These are phyloP conservation scores for Micronisus gabar DNA, from an alignment of 2,113 vertebrate species.

Conservation along the genomic window DNA sequence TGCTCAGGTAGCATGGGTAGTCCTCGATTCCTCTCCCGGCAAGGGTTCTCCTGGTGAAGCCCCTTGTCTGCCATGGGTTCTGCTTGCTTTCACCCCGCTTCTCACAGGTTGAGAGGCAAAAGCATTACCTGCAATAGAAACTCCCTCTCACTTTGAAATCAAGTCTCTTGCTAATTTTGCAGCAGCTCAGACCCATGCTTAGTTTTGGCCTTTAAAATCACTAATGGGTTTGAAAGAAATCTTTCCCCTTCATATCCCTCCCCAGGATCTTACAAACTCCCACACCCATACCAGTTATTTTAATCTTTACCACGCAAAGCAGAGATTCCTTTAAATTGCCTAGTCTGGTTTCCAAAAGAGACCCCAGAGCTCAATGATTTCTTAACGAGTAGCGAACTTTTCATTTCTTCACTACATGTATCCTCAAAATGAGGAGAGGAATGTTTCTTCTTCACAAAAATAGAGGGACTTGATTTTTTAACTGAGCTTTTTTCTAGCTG, in stretches of 20 bases:
- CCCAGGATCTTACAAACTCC: slow-evolving; percentile 23
- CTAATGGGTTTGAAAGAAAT: slow-evolving; percentile 26
- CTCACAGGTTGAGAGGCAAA: slow-evolving; percentile 63
- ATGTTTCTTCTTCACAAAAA: background rate
- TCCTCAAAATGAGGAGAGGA: slow-evolving; percentile 26
- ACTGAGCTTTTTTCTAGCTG: slow-evolving; percentile 2
- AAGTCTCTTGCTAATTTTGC: slow-evolving; percentile 48
- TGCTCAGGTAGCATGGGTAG: slow-evolving; percentile 83
- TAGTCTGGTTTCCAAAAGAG: slow-evolving; percentile 36
- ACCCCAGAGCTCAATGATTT: slow-evolving; percentile 44
- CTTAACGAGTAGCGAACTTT: slow-evolving; percentile 37
- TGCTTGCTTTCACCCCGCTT: slow-evolving; percentile 68
- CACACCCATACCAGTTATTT: slow-evolving; percentile 1
- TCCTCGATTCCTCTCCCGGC: slow-evolving; percentile 72
- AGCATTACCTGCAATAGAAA: slow-evolving; percentile 56
- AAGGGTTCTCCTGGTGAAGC: slow-evolving; percentile 71
- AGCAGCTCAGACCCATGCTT: slow-evolving; percentile 23
- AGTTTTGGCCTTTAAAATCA: slow-evolving; percentile 56
- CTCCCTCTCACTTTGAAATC: slow-evolving; percentile 50
- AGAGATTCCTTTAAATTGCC: slow-evolving; percentile 27
- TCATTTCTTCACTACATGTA: slow-evolving; percentile 33
- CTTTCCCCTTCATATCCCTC: background rate
- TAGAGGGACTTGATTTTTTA: slow-evolving; percentile 32
- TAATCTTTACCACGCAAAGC: slow-evolving; percentile 23
- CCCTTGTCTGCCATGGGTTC: slow-evolving; percentile 73